Evolutionary conservation across 2,113 vertebrate genomes (phyloP).

Genomic region (Microcebus griseorufus): DNA sequence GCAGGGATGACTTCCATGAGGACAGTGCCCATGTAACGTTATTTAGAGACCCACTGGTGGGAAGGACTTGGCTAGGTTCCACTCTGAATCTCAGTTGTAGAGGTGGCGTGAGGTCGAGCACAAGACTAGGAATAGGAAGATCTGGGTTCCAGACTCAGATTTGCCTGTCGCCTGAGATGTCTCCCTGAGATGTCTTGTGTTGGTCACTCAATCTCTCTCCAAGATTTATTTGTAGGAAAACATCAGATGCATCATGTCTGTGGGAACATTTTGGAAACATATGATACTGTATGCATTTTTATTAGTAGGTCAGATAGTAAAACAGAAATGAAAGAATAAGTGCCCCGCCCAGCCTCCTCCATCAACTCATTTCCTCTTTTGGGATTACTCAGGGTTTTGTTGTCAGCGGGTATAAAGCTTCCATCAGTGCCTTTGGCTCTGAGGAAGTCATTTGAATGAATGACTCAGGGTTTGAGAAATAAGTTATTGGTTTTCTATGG

Average conservation of each 20-base stretch:
- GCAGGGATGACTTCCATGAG: neutral
- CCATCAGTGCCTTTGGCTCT: neutral
- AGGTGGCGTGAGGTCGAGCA: neutral
- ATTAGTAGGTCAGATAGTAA: conserved; percentile 12
- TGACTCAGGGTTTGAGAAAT: conserved; percentile 32
- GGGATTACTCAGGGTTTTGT: neutral
- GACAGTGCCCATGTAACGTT: neutral
- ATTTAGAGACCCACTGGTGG: neutral
- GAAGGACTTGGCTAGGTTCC: neutral
- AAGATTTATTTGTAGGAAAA: neutral
- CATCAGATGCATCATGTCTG: neutral
- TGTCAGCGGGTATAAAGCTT: neutral
- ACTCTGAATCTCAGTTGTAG: neutral
- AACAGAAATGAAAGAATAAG: conserved; percentile 19
- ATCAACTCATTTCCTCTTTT: conserved; percentile 38
- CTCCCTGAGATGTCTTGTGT: neutral
- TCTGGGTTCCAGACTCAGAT: neutral
- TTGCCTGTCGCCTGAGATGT: neutral
- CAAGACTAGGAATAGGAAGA: neutral
- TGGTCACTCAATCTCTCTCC: neutral
- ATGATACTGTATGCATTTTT: neutral
- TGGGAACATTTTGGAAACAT: neutral
- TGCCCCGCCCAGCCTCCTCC: neutral
- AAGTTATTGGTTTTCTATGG: neutral
- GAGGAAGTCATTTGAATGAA: neutral